Conservation (phyloP, 2,888 invertebrate genomes). For the Pemphredon lugubris region DNA sequence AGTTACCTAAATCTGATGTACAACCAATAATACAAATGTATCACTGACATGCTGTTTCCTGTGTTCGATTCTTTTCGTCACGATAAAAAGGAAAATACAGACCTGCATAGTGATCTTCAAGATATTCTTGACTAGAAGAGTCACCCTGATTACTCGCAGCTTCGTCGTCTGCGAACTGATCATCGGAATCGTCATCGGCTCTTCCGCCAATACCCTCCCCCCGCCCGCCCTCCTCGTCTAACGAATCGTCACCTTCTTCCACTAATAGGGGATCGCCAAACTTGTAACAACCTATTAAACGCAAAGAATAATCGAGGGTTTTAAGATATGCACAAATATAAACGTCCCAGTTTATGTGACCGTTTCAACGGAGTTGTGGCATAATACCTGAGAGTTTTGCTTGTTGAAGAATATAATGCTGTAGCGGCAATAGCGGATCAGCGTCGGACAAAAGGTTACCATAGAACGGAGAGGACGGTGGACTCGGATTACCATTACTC, state of each 20-base stretch:
- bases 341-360: too few relatives aligned
- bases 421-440: slow-evolving; percentile 90
- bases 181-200: slow-evolving; percentile 82
- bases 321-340: too few relatives aligned
- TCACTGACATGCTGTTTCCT: too few relatives aligned
- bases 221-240: slow-evolving; percentile 87
- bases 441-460: slow-evolving; percentile 79
- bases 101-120: slow-evolving; percentile 80
- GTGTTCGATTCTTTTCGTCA: too few relatives aligned
- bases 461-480: slow-evolving; percentile 78
- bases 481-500: slow-evolving; percentile 78
- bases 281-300: slow-evolving; percentile 84
- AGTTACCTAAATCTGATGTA: slow-evolving; percentile 82
- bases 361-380: not conserved
- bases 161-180: slow-evolving; percentile 84
- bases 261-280: slow-evolving; percentile 85
- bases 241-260: slow-evolving; percentile 87
- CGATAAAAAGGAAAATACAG: too few relatives aligned
- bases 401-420: slow-evolving; percentile 94
- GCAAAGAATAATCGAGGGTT: not conserved
- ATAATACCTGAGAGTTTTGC: slow-evolving; percentile 86
- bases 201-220: slow-evolving; percentile 72
- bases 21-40: slow-evolving; percentile 34
- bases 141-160: slow-evolving; percentile 82
- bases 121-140: slow-evolving; percentile 83